Evolutionary conservation across 2,797 vertebrate species (phyloP).

Genomic region (Cyprinodon diabolis): DNA sequence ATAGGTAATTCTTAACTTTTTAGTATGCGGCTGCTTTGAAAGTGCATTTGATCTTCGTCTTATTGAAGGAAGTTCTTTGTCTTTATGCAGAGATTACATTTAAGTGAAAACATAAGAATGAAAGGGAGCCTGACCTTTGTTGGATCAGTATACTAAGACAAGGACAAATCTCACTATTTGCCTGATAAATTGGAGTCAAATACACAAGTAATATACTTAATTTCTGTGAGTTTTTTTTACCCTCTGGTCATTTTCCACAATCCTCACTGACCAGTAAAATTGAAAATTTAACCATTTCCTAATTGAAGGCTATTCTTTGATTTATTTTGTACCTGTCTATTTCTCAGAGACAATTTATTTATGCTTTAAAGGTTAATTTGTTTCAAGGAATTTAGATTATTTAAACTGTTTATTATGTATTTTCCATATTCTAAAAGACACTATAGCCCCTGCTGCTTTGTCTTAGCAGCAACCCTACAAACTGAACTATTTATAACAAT

Average conservation of each 20-base stretch:
- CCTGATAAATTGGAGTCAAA: not conserved
- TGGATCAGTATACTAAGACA: conserved; percentile 15
- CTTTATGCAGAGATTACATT: conserved; percentile 42
- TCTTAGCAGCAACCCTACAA: not conserved
- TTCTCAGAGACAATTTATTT: not conserved
- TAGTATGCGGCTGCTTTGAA: conserved; percentile 48
- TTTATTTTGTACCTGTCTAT: not conserved
- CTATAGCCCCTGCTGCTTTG: not conserved
- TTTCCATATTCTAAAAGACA: not conserved
- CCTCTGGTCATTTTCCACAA: not conserved
- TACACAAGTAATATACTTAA: conserved; percentile 7
- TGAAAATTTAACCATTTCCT: not conserved
- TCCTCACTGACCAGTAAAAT: not conserved
- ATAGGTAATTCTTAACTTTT: conserved; percentile 15
- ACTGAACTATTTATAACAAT: not conserved
- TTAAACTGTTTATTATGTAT: not conserved
- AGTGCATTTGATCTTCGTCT: conserved; percentile 62
- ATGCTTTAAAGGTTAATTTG: not conserved
- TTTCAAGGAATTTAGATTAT: not conserved
- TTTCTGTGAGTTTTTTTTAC: conserved; percentile 9
- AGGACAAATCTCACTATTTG: conserved; percentile 1
- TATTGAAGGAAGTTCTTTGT: conserved; percentile 52
- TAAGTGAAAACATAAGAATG: conserved; percentile 46
- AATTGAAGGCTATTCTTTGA: not conserved
- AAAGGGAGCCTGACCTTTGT: conserved; percentile 16